A percentile compares a stretch with the other conserved stretches of the same genome.
phyloP scores from a whole-genome alignment of 2,113 vertebrate species.

The Eptesicus fuscus region DNA sequence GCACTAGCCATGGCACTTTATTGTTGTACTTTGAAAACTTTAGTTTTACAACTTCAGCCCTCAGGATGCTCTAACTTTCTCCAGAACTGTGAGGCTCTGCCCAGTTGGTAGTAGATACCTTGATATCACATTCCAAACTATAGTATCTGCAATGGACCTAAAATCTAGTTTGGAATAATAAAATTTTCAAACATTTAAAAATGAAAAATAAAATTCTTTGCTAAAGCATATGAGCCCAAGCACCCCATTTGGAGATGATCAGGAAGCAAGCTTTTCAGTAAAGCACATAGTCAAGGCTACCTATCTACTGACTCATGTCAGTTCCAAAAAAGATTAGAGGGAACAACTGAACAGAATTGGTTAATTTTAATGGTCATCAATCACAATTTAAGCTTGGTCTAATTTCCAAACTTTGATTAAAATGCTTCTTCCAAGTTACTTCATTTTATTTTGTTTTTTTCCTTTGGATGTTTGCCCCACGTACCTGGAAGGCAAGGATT shows the following conservation, averaged over 20 bases:
- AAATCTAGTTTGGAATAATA: neutral
- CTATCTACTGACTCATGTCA: neutral
- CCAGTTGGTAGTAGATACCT: neutral
- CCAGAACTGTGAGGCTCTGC: neutral
- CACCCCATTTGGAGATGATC: neutral
- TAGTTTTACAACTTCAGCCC: neutral
- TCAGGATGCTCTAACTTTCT: neutral
- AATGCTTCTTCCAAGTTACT: neutral
- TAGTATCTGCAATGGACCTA: neutral
- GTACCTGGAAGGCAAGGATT: neutral
- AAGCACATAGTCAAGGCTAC: neutral
- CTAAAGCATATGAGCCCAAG: neutral
- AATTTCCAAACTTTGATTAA: constrained; percentile 12
- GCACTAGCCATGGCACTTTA: neutral
- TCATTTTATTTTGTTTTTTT: neutral
- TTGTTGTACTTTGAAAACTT: neutral
- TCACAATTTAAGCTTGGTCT: neutral
- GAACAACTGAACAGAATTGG: neutral
- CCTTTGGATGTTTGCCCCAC: neutral
- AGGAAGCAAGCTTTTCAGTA: neutral
- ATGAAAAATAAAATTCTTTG: neutral
- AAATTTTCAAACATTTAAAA: constrained; percentile 12
- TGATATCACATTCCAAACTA: neutral
- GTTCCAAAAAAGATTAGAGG: neutral
- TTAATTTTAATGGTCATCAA: neutral